Base-by-base conservation (phyloP, 2,888 invertebrate genomes). In the Digitonthophagus gazella region DNA sequence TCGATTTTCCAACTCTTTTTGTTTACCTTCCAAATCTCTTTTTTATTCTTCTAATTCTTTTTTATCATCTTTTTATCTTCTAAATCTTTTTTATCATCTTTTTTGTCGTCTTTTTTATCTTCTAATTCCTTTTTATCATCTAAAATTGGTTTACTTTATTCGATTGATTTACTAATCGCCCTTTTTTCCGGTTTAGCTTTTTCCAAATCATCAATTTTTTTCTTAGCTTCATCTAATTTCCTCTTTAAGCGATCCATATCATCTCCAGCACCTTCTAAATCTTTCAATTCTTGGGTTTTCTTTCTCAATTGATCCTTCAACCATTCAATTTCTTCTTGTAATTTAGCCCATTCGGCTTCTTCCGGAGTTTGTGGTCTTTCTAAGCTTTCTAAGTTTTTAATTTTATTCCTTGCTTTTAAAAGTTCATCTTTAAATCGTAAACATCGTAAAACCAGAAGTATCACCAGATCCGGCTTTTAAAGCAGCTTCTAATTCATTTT, bases 181-280 rank as follows among this genome's bases (percentile, higher is more conserved):
- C n/a, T n/a, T n/a, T n/a, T n/a, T n/a, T n/a, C n/a, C n/a, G n/a
- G n/a, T n/a, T n/a, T n/a, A n/a, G n/a, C n/a, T n/a, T 55, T 14
- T 44, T 58, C 54, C 14, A 64, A 19, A 8, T 15, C 61, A n/a
- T n/a, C n/a, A n/a, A n/a, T 55, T 64, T n/a, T 2, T 14, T 54
- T 19, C 19, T 56, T 58, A 15, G n/a, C 58, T 4, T 66, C 57
- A 5, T 19, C 65, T n/a, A 68, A 18, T n/a, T 68, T 57, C 54
- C 56, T 57, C n/a, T n/a, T n/a, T n/a, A n/a, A n/a, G n/a, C n/a
- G n/a, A n/a, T n/a, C n/a, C n/a, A n/a, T n/a, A n/a, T n/a, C n/a
- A n/a, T n/a, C n/a, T n/a, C n/a, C n/a, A n/a, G n/a, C n/a, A n/a
- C n/a, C n/a, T n/a, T n/a, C 20, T 68, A 15, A 54, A 15, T 19